Evolutionary conservation across 1,140 invertebrate genomes (phyloP), one percentile per base, ranked within the genome.

Genomic region (Pomphorhynchus laevis): DNA sequence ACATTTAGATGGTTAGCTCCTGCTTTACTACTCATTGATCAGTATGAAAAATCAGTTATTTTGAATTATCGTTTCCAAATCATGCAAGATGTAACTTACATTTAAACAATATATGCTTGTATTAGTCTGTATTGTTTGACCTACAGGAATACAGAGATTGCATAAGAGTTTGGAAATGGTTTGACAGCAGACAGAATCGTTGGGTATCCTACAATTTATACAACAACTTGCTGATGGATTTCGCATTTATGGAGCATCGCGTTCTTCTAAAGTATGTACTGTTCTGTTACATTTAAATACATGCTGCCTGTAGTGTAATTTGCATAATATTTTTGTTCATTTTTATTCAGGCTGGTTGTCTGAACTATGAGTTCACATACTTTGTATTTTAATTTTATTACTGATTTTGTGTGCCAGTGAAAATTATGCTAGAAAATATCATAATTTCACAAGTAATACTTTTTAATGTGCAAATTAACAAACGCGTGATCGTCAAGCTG

Each of bases 151-250:
- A 14, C 45, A 55, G 59, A 54, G 50, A 56, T 38, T 57, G 47
- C 45, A 62, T 59, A 32, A 62, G 67, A 31, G 53, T 64, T 20
- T 79, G 74, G 74, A 72, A 73, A 48, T 77, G 72, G 72, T 76
- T 73, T 53, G 73, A 79, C 51, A 62, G 74, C 20, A 66, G 67
- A 12, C 68, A 66, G 9, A 71, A 71, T 5, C 69, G 70, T 49
- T 79, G 74, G 74, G 70, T 66, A 35, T 57, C 65, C 20, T 77
- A 77, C 48, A 67, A 68, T 2, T 53, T 64, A 3, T 49, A 61
- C 5, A 74, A 74, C 46, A 76, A 76, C 51, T 67, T 70, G 48
- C 56, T 68, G 1, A 76, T 79, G 24, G 72, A 76, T 49, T 69
- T 74, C 46, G 72, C 74, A 0, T 79, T 74, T 49, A 68, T 66